Evolutionary conservation across 2,113 vertebrate species (phyloP).

Genomic region (Hyla sarda): DNA sequence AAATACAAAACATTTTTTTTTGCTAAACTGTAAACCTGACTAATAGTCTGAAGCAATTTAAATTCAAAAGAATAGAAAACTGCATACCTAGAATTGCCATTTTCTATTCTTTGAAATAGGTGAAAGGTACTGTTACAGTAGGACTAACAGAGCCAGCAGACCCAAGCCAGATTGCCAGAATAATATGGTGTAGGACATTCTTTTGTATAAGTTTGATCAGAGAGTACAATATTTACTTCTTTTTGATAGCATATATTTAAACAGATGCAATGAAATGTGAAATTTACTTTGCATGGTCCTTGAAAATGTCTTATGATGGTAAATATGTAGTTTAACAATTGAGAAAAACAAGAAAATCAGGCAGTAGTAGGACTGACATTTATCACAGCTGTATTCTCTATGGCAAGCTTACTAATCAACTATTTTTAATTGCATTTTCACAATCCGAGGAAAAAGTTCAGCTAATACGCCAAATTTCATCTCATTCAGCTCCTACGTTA

Average conservation of each 20-base stretch:
- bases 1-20: no score
- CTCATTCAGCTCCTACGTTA: constrained; percentile 45
- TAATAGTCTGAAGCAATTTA: no score
- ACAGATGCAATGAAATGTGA: constrained; percentile 51
- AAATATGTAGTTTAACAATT: constrained; percentile 53
- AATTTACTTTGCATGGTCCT: constrained; percentile 41
- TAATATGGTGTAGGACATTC: no score
- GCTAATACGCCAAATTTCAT: constrained; percentile 54
- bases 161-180: no score
- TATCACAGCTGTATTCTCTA: constrained; percentile 58
- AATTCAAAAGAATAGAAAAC: no score
- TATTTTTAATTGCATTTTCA: constrained; percentile 59
- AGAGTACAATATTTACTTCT: not conserved
- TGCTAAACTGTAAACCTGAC: no score
- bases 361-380: constrained; percentile 54
- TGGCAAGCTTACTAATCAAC: constrained; percentile 58
- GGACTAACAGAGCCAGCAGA: no score
- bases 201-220: no score
- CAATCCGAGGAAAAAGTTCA: constrained; percentile 47
- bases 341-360: constrained; percentile 41
- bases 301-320: constrained; percentile 51
- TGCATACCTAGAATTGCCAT: no score
- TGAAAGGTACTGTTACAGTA: no score
- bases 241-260: constrained; percentile 41
- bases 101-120: no score